A percentile compares a stretch with the other conserved stretches of the same genome.
These are phyloP conservation scores for Pandemis cinnamomeana DNA, from an alignment of 2,888 invertebrate species.

Conservation along the genomic window DNA sequence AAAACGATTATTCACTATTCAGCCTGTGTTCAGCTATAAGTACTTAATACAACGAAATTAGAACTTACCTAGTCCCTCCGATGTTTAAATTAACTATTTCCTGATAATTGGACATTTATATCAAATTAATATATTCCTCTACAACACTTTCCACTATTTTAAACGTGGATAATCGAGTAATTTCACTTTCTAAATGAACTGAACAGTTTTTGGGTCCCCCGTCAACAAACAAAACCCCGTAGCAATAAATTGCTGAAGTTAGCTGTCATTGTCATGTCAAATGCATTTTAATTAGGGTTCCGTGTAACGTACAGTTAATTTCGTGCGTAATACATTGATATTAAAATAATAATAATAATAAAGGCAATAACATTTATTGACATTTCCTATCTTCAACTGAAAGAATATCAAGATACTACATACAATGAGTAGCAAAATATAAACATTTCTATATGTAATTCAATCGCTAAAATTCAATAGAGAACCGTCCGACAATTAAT, in stretches of 20 bases:
- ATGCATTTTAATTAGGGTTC: slow-evolving; percentile 1
- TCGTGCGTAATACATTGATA: no score
- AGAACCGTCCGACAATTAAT: background rate
- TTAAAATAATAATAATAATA: no score
- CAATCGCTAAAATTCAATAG: background rate
- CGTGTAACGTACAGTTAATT: no score
- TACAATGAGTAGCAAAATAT: no score
- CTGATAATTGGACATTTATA: slow-evolving; percentile 77
- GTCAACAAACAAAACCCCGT: slow-evolving; percentile 40
- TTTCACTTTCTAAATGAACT: slow-evolving; percentile 38
- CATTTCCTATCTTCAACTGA: no score
- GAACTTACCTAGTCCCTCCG: slow-evolving; percentile 94
- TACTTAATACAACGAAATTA: slow-evolving; percentile 46
- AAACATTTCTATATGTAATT: background rate
- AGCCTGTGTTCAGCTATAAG: slow-evolving; percentile 22
- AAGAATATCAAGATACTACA: no score
- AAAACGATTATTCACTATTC: slow-evolving; percentile 24
- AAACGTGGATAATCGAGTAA: slow-evolving; percentile 26
- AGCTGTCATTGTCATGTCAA: slow-evolving; percentile 38
- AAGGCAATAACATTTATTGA: background rate
- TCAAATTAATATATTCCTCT: slow-evolving; percentile 32
- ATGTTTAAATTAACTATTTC: slow-evolving; percentile 96
- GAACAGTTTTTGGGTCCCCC: slow-evolving; percentile 31
- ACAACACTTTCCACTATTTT: slow-evolving; percentile 18
- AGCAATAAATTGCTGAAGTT: slow-evolving; percentile 18